Conservation (phyloP, 2,113 vertebrate genomes). For the Mus spicilegus region DNA sequence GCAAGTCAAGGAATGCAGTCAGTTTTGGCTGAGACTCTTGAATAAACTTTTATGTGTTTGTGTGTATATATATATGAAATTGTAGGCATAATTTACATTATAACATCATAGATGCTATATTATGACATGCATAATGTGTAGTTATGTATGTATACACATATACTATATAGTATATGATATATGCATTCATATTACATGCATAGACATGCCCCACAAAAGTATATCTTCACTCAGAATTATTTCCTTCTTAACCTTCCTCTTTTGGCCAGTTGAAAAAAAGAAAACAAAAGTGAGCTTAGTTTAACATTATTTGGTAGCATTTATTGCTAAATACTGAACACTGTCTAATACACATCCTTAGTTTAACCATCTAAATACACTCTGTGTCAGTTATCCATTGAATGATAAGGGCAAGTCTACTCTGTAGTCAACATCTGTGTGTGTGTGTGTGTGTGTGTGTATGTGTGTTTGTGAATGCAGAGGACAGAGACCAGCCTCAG, state of each 20-base stretch:
- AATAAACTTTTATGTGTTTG: background rate
- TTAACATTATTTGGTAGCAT: conserved; percentile 36
- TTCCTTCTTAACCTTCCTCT: background rate
- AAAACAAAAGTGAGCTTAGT: background rate
- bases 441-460: background rate
- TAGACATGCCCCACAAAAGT: background rate
- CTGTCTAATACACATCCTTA: background rate
- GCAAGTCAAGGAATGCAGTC: conserved; percentile 68
- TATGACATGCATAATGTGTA: background rate
- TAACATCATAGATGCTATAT: background rate
- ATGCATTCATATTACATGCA: background rate
- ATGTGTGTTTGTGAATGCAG: background rate
- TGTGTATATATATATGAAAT: background rate
- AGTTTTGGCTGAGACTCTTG: conserved; percentile 52
- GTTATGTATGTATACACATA: background rate
- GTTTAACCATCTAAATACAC: background rate
- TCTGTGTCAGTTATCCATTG: background rate
- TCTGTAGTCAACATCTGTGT: background rate
- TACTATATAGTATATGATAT: background rate
- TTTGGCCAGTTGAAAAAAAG: conserved; percentile 9
- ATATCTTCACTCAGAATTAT: background rate
- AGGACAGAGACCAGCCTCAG: background rate
- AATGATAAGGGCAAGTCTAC: background rate
- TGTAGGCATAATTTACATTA: background rate
- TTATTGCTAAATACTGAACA: conserved; percentile 28